phyloP scores from a whole-genome alignment of 2,888 invertebrate genomes.

The Epistrophella euchroma region DNA sequence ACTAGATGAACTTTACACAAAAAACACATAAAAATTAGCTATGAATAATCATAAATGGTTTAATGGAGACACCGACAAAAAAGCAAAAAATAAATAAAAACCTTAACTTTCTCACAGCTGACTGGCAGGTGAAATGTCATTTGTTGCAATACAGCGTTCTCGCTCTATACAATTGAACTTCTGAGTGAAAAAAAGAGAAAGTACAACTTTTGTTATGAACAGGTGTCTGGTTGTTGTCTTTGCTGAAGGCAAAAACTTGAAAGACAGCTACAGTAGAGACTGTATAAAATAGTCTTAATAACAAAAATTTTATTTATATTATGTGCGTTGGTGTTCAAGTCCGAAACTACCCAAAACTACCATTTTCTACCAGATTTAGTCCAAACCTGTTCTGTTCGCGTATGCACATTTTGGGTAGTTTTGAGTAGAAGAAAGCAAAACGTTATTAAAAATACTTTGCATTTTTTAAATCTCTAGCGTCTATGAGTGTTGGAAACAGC shows the following conservation, averaged over 20 bases:
- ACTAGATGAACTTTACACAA: neutral
- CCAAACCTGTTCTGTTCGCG: no score
- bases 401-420: no score
- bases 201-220: neutral
- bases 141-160: neutral
- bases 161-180: neutral
- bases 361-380: no score
- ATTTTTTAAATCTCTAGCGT: no score
- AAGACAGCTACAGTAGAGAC: neutral
- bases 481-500: no score
- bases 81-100: slow-evolving; percentile 59
- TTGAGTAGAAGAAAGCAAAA: no score
- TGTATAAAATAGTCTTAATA: neutral
- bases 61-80: slow-evolving; percentile 31
- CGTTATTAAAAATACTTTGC: no score
- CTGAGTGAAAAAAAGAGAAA: neutral
- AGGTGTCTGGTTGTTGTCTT: slow-evolving; percentile 52
- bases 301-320: no score
- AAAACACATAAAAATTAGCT: slow-evolving; percentile 9
- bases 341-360: no score
- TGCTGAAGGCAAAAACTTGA: neutral
- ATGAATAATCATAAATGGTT: slow-evolving; percentile 32
- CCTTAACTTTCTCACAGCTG: slow-evolving; percentile 68
- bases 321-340: no score
- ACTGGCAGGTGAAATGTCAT: slow-evolving; percentile 62